Evolutionary conservation across 2,113 vertebrate species (phyloP).

Genomic region (Bambusicola thoracicus): DNA sequence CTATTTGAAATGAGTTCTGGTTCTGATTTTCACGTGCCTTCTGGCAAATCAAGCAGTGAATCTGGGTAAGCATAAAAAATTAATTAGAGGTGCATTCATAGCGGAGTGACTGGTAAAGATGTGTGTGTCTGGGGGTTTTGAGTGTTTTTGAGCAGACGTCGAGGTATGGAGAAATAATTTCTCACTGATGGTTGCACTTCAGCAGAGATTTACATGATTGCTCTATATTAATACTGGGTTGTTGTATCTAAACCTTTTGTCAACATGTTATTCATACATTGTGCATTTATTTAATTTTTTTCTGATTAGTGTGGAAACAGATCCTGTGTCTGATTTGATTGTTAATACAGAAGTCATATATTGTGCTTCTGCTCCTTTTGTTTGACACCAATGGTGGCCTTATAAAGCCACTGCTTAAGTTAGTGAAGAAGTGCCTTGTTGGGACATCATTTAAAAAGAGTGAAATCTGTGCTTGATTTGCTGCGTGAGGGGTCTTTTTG

Average conservation of each 20-base stretch:
- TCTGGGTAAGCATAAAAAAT: neutral
- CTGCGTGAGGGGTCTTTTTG: neutral
- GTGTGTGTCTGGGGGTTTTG: neutral
- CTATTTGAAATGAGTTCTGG: neutral
- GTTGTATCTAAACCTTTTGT: neutral
- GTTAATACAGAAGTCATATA: neutral
- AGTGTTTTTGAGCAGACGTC: neutral
- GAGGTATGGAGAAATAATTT: neutral
- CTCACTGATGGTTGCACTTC: neutral
- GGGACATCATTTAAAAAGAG: neutral
- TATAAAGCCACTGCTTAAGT: neutral
- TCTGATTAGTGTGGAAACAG: neutral
- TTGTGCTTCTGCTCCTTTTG: neutral
- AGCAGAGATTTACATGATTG: neutral
- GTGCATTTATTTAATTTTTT: neutral
- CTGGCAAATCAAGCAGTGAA: neutral
- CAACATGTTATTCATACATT: neutral
- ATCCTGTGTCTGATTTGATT: neutral
- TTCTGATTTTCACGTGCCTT: neutral
- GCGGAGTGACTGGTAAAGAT: neutral
- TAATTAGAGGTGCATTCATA: fast-evolving
- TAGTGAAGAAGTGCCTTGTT: neutral
- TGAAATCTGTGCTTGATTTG: neutral
- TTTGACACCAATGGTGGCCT: neutral
- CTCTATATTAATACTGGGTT: neutral